Base-by-base conservation (phyloP, 2,888 invertebrate species). In the Calameuta idolon region DNA sequence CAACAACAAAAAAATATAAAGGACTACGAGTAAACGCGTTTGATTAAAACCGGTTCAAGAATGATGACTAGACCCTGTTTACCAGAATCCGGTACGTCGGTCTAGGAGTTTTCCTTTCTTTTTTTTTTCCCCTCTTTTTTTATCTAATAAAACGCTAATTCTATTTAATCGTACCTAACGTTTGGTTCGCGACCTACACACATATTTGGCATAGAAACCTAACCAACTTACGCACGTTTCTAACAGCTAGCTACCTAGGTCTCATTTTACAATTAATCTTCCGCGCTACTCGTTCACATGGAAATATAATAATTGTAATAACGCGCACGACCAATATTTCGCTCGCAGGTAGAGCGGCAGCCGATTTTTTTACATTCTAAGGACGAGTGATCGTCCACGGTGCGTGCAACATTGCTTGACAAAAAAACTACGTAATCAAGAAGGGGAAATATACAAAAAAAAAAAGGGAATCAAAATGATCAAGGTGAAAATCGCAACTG, bases 131-230 rank as follows among this genome's bases (percentile, higher is more conserved):
- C 40, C 69, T 68, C 68, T 75, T 81, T 81, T 73, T 68, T 76
- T 76, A 69, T 80, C 78, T 81, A 77, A 77, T 77, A 79, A 76
- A 80, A 80, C 75, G 76, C 81, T 81, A 79, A 79, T 80, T 69
- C 79, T 83, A 82, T 81, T 81, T 79, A 78, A 83, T 68, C 76
- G 78, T 76, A 83, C 73, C 79, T 80, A 79, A 71, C 76, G 76
- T 82, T 80, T 79, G 80, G 80, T 84, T 85, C 81, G 79, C 84
- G 83, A 87, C 84, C 85, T 86, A 90, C 88, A 87, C 87, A 89
- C 83, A 85, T 89, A 90, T 90, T 90, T 90, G 90, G 90, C 90
- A 90, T 90, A 88, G 87, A 89, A 88, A 90, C 87, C 89, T 88
- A 88, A 40, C 86, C 88, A 86, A 86, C 86, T 85, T 86, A 85